Evolutionary conservation across 2,888 invertebrate genomes (phyloP), one percentile per base, ranked within the genome.

Genomic region (Erebia ligea): DNA sequence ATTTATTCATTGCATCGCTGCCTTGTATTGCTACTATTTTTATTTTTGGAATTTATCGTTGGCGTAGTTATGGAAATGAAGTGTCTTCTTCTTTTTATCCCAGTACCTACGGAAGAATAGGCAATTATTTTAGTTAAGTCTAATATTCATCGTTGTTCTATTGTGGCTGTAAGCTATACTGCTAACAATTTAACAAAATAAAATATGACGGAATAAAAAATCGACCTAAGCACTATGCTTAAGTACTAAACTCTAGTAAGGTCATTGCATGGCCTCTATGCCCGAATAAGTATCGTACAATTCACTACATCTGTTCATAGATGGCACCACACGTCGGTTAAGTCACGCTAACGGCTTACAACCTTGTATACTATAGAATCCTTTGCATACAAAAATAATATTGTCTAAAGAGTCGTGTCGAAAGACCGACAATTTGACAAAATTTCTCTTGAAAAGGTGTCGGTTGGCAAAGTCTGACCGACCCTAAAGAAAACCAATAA

Each of bases 1-100:
- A 88, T 88, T 89, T 89, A 89, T 89, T 88, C 87, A 86, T 85
- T 82, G 83, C 80, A 77, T 59, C 66, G 63, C 48, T 34, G 70
- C 66, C 66, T 74, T 72, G 66, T 72, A 68, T 66, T 65, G 58
- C 66, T 73, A 73, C 76, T 70, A 73, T 73, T 73, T 74, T 70
- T 70, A 72, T 65, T 72, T 73, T 74, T 68, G 66, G 45, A 69
- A 76, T 76, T 73, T 67, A 75, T 75, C 62, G 69, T 71, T 68
- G 62, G 66, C 57, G n/a, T 58, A 64, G 45, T 59, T 69, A 50
- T 57, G 48, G 59, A 54, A 67, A 67, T 67, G 45, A 10, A 17
- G 48, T 9, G 13, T 58, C 57, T 45, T 50, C 19, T n/a, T 66
- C 21, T 21, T 66, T 69, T 52, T 50, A 64, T 3, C 19, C 19